Evolutionary conservation across 2,888 invertebrate genomes (phyloP), one percentile per base, ranked within the genome.

Genomic region (Nesidiocoris tenuis): DNA sequence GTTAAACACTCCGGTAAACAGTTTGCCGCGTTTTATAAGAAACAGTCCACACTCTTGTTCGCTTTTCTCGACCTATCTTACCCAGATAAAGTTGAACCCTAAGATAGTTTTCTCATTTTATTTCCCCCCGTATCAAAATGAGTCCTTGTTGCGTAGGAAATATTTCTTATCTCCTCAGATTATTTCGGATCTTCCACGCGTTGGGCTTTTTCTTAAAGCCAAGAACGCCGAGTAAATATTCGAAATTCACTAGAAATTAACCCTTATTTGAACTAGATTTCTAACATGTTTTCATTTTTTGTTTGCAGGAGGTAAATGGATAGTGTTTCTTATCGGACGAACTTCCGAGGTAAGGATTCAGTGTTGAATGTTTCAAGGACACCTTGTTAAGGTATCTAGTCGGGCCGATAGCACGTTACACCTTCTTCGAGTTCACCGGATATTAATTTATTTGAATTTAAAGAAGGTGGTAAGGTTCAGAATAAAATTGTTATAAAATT

Each of bases 21-120:
- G 39, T 39, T 39, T 3, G 39, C 39, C 39, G 39, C 39, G 39
- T 39, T 7, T n/a, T 39, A 39, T 39, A 21, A 25, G 59, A 67
- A 55, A 67, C 67, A 67, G 21, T 22, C 54, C 19, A 21, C 67
- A 55, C 19, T 56, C 5, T 39, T 39, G 39, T 39, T 39, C 39
- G 39, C 12, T 39, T 19, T 61, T 25, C 70, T 59, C 57, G 70
- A 70, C 70, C 70, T 70, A 70, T 70, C 70, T 23, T 59, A 70
- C 70, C 24, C 23, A 57, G 70, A 70, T 70, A 70, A 61, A 61
- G 59, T 59, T 59, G 70, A 59, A 61, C 25, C 70, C 17, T 3
- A 3, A 59, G 17, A n/a, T 18, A 59, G n/a, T 59, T 25, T 59
- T 25, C 54, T 25, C 55, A 5, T 56, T 54, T 18, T 39, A 2